Conservation (phyloP, 2,113 vertebrate genomes). For the Macroglossus sobrinus region DNA sequence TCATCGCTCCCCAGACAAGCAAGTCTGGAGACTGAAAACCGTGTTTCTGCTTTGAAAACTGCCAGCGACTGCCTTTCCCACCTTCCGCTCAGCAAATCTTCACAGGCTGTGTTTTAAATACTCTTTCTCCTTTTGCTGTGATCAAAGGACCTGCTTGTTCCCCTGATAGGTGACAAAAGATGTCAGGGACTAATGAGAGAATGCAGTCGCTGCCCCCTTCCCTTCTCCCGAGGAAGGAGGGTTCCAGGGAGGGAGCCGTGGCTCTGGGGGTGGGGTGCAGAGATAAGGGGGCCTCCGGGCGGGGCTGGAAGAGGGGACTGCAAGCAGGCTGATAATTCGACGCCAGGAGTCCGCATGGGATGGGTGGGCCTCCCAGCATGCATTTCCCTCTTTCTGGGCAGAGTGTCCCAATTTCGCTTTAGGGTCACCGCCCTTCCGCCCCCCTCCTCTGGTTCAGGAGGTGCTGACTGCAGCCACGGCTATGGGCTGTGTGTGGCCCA, state of each 20-base stretch:
- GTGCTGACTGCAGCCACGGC: not conserved
- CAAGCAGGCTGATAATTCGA: not conserved
- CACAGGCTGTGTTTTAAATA: constrained; percentile 81
- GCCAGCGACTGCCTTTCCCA: constrained; percentile 77
- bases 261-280: constrained; percentile 54
- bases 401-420: not conserved
- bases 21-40: constrained; percentile 78
- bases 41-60: constrained; percentile 81
- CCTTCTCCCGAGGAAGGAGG: constrained; percentile 80
- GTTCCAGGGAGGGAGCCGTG: constrained; percentile 75
- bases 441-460: not conserved
- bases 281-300: not conserved
- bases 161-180: constrained; percentile 87
- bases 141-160: constrained; percentile 87
- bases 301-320: not conserved
- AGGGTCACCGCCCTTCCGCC: not conserved
- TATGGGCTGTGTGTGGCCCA: not conserved
- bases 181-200: constrained; percentile 84
- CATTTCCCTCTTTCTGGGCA: not conserved
- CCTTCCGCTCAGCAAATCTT: constrained; percentile 82
- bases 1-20: constrained; percentile 78
- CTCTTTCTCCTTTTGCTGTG: constrained; percentile 84
- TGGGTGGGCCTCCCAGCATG: not conserved
- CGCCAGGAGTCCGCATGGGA: not conserved
- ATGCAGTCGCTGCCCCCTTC: constrained; percentile 73